Evolutionary conservation across 2,113 vertebrate species (phyloP), one percentile per base, ranked within the genome.

Genomic region (Semicossyphus pulcher): DNA sequence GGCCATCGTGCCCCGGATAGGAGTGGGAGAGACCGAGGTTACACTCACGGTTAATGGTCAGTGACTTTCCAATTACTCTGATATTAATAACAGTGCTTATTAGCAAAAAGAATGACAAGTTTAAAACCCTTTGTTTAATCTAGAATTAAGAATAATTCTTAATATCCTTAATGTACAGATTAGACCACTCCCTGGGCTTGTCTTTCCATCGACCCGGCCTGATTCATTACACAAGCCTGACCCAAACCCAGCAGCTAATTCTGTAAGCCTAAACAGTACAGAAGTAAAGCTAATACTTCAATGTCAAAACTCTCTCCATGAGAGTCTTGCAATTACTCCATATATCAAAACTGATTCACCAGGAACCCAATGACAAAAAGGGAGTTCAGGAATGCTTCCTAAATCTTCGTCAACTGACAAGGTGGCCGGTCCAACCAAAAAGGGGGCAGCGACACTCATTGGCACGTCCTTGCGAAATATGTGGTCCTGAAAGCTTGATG

Each of bases 1-100:
- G 73, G 97, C 97, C 94, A 99, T 99, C 10, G 97, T 99, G 0
- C 97, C 97, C 1, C 87, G 97, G 8, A 97, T 99, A 0, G 97
- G 97, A 0, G 97, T 99, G 29, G 96, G 96, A 0, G 97, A 99
- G 91, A 94, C 95, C 0, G 96, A 98, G 75, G 97, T 99, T 49
- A 94, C 94, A 0, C 95, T 99, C 36, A 96, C 93, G 0, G 97
- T 99, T 72, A 99, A 99, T 0, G 97, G 97, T 99, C 83, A 93
- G 91, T 57, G 31, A 29, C 54, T 5, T 39, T n/a, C 34, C 21
- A 37, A 11, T 49, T 15, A 18, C 14, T 44, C 28, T 58, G 20
- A 44, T 15, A 28, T 47, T 44, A 28, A 42, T n/a, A 61, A 65
- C 26, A 47, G 18, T 0, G 57, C 36, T 28, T 47, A 54, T 29